Percentiles rank a stretch among this genome's conserved stretches.
Conservation (phyloP, 2,888 invertebrate genomes). For the Reticulitermes lucifugus region DNA sequence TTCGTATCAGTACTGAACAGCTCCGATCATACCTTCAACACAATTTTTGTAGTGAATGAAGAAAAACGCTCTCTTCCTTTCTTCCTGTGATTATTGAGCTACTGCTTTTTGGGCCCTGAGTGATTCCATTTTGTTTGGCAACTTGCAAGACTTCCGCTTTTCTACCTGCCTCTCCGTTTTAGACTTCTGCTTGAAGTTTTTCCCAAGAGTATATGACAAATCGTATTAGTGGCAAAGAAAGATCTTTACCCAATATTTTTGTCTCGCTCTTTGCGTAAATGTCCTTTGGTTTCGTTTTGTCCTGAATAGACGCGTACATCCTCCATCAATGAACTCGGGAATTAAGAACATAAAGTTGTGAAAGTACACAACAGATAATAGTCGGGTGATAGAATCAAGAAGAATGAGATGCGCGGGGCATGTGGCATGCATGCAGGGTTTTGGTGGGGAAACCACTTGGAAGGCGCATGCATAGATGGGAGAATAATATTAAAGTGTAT, state of each 20-base stretch:
- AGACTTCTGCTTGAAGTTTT: neutral
- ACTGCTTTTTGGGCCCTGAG: neutral
- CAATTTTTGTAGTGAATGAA: neutral
- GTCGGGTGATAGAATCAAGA: too few species aligned
- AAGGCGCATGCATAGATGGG: too few species aligned
- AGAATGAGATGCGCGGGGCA: too few species aligned
- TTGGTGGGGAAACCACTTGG: too few species aligned
- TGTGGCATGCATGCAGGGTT: too few species aligned
- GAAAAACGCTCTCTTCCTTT: neutral
- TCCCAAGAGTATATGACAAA: neutral
- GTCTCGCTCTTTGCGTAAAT: too few species aligned
- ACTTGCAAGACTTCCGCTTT: neutral
- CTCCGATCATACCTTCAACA: neutral
- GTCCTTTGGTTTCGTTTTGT: too few species aligned
- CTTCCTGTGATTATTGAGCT: neutral
- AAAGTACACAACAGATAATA: too few species aligned
- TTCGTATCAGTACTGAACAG: neutral
- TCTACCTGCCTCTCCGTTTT: neutral
- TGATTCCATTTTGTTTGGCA: neutral
- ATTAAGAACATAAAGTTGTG: too few species aligned
- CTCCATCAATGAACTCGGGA: too few species aligned
- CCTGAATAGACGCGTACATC: too few species aligned
- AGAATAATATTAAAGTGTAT: too few species aligned
- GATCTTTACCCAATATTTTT: neutral
- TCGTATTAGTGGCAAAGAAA: neutral